These are phyloP conservation scores for Drosophila mauritiana DNA, from an alignment of 1,140 invertebrate genomes.

Conservation along the genomic window DNA sequence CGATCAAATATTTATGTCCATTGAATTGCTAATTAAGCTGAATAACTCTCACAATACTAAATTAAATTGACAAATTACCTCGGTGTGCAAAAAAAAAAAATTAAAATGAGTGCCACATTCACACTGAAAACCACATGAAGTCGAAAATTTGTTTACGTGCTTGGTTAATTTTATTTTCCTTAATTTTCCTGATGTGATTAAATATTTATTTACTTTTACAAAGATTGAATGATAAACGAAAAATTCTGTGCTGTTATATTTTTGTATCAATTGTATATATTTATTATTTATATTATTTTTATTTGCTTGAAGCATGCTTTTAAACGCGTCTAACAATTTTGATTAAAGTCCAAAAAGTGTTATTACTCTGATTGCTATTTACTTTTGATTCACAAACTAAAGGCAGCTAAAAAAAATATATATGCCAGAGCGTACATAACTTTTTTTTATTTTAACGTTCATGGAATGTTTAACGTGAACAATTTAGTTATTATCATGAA, in stretches of 20 bases:
- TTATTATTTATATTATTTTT: neutral
- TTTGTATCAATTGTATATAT: neutral
- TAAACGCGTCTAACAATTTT: neutral
- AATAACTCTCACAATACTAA: constrained; percentile 61
- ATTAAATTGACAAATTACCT: constrained; percentile 70
- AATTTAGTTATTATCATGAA: constrained; percentile 63
- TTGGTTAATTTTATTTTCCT: constrained; percentile 50
- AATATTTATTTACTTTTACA: constrained; percentile 48
- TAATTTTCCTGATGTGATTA: constrained; percentile 11
- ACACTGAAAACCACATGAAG: constrained; percentile 48
- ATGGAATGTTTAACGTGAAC: constrained; percentile 17
- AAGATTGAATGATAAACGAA: constrained; percentile 23
- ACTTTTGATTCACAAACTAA: neutral
- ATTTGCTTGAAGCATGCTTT: neutral
- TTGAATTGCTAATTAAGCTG: constrained; percentile 64
- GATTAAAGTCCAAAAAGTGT: neutral
- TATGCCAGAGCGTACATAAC: neutral
- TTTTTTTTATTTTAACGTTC: constrained; percentile 3
- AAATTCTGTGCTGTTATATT: constrained; percentile 1
- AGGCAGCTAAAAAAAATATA: neutral
- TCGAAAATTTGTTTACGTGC: constrained; percentile 44
- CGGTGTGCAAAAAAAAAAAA: neutral
- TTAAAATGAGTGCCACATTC: neutral
- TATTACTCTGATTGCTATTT: neutral
- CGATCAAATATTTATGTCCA: constrained; percentile 52